These are phyloP conservation scores for Callyntrura guangdongensis DNA, from an alignment of 2,888 invertebrate species.

Conservation along the genomic window DNA sequence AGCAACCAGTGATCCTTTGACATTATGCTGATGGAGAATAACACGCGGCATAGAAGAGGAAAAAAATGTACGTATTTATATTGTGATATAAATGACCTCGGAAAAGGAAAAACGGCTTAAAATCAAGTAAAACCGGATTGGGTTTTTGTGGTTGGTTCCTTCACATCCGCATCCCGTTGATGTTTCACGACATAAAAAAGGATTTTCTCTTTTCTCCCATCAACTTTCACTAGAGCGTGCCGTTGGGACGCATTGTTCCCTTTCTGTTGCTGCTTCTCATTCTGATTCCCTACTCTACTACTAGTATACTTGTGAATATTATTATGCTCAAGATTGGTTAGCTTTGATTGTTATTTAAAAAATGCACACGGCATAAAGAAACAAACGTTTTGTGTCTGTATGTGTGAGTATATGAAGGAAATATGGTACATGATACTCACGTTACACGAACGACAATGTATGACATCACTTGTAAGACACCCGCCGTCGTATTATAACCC, in stretches of 20 bases:
- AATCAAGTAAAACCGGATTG: constrained; percentile 54
- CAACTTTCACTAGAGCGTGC: constrained; percentile 21
- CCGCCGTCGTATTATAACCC: neutral
- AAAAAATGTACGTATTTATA: neutral
- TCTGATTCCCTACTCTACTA: neutral
- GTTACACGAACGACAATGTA: neutral
- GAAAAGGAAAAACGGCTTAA: constrained; percentile 40
- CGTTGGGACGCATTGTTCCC: constrained; percentile 54
- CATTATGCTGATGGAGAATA: constrained; percentile 24
- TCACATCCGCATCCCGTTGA: neutral
- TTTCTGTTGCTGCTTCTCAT: neutral
- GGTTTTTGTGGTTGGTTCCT: constrained; percentile 45
- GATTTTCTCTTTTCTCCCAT: constrained; percentile 45
- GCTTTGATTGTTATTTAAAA: constrained; percentile 54
- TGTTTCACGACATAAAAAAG: constrained; percentile 25
- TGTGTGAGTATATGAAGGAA: neutral
- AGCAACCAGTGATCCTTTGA: constrained; percentile 65
- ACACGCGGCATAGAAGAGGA: neutral
- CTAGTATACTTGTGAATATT: neutral
- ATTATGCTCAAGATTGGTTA: neutral
- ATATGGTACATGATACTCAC: neutral
- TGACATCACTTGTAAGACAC: neutral
- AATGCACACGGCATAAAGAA: constrained; percentile 19
- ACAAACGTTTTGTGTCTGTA: neutral
- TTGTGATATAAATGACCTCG: constrained; percentile 43